A percentile compares a stretch with the other conserved stretches of the same genome.
Evolutionary conservation across 2,888 invertebrate genomes (phyloP).

Genomic region (Lepetodrilus schrolli): DNA sequence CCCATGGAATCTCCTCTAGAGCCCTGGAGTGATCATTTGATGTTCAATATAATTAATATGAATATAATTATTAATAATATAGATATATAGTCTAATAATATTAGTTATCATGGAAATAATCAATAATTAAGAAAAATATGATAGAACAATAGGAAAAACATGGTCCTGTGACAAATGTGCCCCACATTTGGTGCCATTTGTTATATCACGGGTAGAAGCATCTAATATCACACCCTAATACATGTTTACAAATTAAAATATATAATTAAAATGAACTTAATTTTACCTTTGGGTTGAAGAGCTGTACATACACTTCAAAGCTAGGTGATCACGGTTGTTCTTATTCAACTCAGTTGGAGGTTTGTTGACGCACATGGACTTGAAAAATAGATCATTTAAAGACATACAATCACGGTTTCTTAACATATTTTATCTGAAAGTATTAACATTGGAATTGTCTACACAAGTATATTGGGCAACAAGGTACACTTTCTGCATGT

Average conservation of each 20-base stretch:
- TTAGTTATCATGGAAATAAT: neutral
- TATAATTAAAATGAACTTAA: too few relatives aligned
- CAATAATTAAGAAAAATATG: neutral
- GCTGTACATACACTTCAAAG: constrained; percentile 70
- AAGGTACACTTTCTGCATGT: too few relatives aligned
- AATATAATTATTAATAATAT: neutral
- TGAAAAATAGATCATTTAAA: constrained; percentile 17
- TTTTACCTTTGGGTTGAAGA: constrained; percentile 72
- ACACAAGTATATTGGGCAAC: too few relatives aligned
- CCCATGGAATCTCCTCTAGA: constrained; percentile 73
- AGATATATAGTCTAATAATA: neutral
- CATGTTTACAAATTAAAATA: too few relatives aligned
- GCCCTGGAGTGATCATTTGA: constrained; percentile 48
- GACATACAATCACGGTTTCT: too few relatives aligned
- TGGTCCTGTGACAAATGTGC: too few relatives aligned
- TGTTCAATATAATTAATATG: neutral
- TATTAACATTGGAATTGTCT: too few relatives aligned
- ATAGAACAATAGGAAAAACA: neutral
- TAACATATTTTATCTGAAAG: too few relatives aligned
- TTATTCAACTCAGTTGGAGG: constrained; percentile 62
- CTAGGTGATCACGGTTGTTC: constrained; percentile 67
- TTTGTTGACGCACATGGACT: constrained; percentile 60
- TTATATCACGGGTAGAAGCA: too few relatives aligned
- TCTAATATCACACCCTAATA: too few relatives aligned
- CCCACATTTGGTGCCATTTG: too few relatives aligned